A percentile compares a stretch with the other conserved stretches of the same genome.
These are phyloP conservation scores for Holocentrus rufus DNA, from an alignment of 2,797 vertebrate genomes.

Conservation along the genomic window DNA sequence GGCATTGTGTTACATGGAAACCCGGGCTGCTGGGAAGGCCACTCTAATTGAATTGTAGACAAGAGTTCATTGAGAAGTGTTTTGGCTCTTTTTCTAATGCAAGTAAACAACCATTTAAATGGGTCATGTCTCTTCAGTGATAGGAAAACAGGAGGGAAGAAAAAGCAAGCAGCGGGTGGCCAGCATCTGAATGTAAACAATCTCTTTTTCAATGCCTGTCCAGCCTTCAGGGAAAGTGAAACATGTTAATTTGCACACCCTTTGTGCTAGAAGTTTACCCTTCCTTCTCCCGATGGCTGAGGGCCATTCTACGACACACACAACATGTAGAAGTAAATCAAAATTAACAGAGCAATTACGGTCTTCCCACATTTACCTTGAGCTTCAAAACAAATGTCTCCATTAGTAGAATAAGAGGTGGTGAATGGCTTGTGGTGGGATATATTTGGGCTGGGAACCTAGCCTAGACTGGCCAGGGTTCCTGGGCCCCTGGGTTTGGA, in stretches of 20 bases:
- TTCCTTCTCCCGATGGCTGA: conserved; percentile 43
- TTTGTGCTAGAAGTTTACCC: conserved; percentile 56
- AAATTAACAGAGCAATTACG: conserved; percentile 43
- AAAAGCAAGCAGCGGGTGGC: conserved; percentile 79
- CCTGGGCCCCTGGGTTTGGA: conserved; percentile 64
- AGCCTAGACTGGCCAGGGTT: conserved; percentile 59
- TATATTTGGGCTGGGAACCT: conserved; percentile 55
- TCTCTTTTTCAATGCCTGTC: conserved; percentile 82
- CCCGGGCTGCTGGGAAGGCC: conserved; percentile 77
- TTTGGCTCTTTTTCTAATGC: conserved; percentile 84
- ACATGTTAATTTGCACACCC: conserved; percentile 83
- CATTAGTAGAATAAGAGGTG: conserved; percentile 32
- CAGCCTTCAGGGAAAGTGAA: conserved; percentile 79
- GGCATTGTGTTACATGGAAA: conserved; percentile 71
- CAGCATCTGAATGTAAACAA: conserved; percentile 83
- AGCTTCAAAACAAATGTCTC: conserved; percentile 49
- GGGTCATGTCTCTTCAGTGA: conserved; percentile 84
- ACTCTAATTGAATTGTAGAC: conserved; percentile 90
- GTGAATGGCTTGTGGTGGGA: conserved; percentile 52
- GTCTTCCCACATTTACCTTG: conserved; percentile 36
- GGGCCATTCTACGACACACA: conserved; percentile 30
- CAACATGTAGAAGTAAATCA: conserved; percentile 43
- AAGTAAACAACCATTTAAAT: conserved; percentile 89
- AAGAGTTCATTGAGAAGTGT: conserved; percentile 87
- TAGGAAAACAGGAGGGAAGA: conserved; percentile 78